phyloP scores from a whole-genome alignment of 2,113 vertebrate species.

The Sminthopsis crassicaudata region DNA sequence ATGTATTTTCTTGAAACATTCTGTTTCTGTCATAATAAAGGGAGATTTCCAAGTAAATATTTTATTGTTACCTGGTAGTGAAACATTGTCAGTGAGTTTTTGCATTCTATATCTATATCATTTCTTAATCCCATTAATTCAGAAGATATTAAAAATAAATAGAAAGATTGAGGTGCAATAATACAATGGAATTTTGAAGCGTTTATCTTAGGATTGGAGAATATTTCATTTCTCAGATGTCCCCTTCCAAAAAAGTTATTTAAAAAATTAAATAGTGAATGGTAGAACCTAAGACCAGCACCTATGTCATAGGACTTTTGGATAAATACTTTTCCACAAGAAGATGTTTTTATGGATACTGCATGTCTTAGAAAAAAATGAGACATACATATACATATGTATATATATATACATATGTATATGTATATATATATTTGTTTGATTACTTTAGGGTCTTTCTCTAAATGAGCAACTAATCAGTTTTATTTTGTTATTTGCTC shows the following conservation, averaged over 20 bases:
- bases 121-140: background rate
- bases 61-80: background rate
- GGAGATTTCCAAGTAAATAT: background rate
- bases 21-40: background rate
- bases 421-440: too few relatives aligned
- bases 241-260: background rate
- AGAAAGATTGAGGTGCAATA: background rate
- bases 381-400: too few relatives aligned
- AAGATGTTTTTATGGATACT: constrained; percentile 46
- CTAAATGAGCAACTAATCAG: background rate
- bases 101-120: background rate
- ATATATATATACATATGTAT: too few relatives aligned
- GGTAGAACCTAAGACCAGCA: background rate
- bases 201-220: constrained; percentile 48
- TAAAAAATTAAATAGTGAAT: background rate
- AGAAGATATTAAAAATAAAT: background rate
- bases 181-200: constrained; percentile 27
- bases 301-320: background rate
- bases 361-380: background rate
- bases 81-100: background rate
- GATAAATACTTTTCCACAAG: background rate
- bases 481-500: constrained; percentile 24
- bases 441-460: constrained; percentile 22
- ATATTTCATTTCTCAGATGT: background rate
- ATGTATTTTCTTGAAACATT: background rate